These are phyloP conservation scores for Drosophila santomea DNA, from an alignment of 1,140 invertebrate genomes.

Conservation along the genomic window DNA sequence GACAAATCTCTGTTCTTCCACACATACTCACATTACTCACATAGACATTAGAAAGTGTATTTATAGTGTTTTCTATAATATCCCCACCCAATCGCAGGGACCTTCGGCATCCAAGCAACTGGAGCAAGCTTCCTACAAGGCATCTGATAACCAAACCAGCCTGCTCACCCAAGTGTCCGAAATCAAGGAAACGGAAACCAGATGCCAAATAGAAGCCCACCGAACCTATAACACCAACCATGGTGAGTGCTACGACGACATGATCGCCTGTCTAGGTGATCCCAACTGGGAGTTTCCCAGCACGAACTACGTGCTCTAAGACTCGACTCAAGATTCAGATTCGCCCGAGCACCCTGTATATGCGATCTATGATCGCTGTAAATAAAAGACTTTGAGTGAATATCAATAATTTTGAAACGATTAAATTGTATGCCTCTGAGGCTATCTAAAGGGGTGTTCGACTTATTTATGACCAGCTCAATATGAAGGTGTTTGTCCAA, in stretches of 20 bases:
- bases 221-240: slow-evolving; percentile 11
- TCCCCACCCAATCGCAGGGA: background rate
- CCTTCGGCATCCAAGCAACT: background rate
- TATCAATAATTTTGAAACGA: too few relatives aligned
- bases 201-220: background rate
- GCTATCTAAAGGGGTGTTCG: too few relatives aligned
- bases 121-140: slow-evolving; percentile 1
- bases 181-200: background rate
- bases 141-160: background rate
- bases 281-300: slow-evolving; percentile 15
- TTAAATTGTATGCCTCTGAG: too few relatives aligned
- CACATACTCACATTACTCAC: too few relatives aligned
- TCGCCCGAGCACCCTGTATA: too few relatives aligned
- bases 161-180: background rate
- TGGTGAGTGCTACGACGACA: background rate
- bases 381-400: background rate
- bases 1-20: too few relatives aligned
- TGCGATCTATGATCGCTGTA: too few relatives aligned
- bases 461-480: background rate
- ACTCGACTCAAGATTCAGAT: background rate
- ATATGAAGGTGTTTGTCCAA: background rate
- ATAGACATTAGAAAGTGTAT: too few relatives aligned
- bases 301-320: background rate
- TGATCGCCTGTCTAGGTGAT: background rate
- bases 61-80: background rate